A percentile compares a stretch with the other conserved stretches of the same genome.
Conservation (phyloP, 2,113 vertebrate genomes). For the Ctenodactylus gundi region DNA sequence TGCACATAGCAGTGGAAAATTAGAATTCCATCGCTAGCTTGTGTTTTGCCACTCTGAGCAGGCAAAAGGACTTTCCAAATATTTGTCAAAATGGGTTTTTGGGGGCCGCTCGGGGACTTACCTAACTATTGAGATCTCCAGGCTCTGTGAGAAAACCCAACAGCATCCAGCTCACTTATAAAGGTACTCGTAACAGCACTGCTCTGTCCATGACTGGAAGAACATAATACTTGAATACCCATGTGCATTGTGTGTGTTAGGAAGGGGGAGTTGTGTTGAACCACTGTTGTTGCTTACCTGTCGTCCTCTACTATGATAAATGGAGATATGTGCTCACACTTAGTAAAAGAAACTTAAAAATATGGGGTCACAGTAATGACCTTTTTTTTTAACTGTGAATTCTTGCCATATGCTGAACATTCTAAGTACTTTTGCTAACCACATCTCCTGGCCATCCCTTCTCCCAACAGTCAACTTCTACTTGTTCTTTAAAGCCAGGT, state of each 20-base stretch:
- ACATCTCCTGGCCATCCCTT: background rate
- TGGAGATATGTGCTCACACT: background rate
- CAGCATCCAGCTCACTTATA: background rate
- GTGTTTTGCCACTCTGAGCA: background rate
- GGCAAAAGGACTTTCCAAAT: background rate
- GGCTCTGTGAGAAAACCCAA: background rate
- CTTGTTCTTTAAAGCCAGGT: background rate
- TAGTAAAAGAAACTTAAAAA: background rate
- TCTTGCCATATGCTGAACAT: background rate
- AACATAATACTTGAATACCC: background rate
- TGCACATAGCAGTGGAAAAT: background rate
- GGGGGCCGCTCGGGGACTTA: accelerated
- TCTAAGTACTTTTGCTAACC: background rate
- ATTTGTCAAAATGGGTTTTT: background rate
- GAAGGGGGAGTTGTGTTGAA: background rate
- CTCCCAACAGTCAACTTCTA: background rate
- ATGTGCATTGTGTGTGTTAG: background rate
- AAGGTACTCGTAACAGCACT: background rate
- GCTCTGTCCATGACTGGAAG: background rate
- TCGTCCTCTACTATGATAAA: background rate
- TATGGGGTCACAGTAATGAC: background rate
- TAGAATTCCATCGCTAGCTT: background rate
- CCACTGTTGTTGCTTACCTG: background rate
- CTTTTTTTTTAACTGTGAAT: background rate
- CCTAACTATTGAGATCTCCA: background rate